Evolutionary conservation across 2,888 invertebrate species (phyloP).

Genomic region (Dasypogon diadema): DNA sequence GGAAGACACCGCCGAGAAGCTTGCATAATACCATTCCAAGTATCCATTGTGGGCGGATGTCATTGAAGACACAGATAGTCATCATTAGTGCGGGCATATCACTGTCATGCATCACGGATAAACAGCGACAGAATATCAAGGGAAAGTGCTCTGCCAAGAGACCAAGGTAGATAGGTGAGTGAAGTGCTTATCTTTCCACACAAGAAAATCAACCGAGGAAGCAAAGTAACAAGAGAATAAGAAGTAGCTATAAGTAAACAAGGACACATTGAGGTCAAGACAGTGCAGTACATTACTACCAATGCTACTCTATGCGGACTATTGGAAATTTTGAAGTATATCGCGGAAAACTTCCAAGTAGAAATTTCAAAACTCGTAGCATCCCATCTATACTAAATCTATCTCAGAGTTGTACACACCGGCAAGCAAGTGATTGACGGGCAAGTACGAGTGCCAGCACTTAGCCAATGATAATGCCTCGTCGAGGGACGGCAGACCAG

Average conservation of each 20-base stretch:
- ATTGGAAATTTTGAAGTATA: constrained; percentile 2
- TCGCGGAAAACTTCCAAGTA: neutral
- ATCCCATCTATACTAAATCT: neutral
- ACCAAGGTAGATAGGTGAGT: neutral
- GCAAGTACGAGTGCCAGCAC: constrained; percentile 6
- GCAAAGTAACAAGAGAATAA: constrained; percentile 3
- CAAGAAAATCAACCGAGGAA: neutral
- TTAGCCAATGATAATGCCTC: constrained; percentile 4
- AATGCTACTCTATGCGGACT: too few relatives aligned
- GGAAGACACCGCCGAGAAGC: neutral
- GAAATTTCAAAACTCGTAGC: neutral
- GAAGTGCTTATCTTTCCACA: neutral
- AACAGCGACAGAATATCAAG: neutral
- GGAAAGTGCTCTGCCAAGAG: neutral
- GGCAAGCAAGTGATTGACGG: constrained; percentile 19
- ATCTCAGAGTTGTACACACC: neutral
- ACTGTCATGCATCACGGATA: constrained; percentile 4
- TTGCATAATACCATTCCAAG: neutral
- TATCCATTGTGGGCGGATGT: constrained; percentile 2
- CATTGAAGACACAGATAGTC: neutral
- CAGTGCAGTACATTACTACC: constrained; percentile 5
- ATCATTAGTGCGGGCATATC: neutral
- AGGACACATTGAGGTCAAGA: constrained; percentile 52
- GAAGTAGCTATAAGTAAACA: too few relatives aligned
- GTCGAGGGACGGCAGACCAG: constrained; percentile 19